Percentiles rank a stretch among this genome's conserved stretches.
Evolutionary conservation across 2,888 invertebrate genomes (phyloP).

Genomic region (Philopedon plagiatum): DNA sequence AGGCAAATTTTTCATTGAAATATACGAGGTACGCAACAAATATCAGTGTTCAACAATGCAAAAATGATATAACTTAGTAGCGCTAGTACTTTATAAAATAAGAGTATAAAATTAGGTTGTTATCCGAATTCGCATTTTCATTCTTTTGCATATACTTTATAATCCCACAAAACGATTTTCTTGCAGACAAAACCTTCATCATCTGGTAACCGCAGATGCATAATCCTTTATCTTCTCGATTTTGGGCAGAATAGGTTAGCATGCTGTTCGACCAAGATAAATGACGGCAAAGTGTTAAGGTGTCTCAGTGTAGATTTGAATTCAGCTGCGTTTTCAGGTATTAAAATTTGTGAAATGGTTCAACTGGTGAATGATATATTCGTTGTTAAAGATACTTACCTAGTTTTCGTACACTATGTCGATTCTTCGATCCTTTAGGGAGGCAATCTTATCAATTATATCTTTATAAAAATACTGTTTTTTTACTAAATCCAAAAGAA

Average conservation of each 20-base stretch:
- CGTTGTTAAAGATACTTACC: no score
- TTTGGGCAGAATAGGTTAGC: slow-evolving; percentile 18
- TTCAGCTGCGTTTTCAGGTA: not conserved
- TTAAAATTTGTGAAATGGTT: not conserved
- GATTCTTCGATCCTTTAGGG: no score
- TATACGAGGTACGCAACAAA: no score
- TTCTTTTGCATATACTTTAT: slow-evolving; percentile 8
- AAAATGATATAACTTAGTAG: no score
- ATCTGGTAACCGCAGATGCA: slow-evolving; percentile 25
- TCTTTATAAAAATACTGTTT: no score
- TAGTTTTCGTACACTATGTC: no score
- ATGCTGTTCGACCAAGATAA: slow-evolving; percentile 19
- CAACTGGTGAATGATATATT: not conserved
- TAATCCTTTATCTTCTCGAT: slow-evolving; percentile 31
- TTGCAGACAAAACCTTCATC: slow-evolving; percentile 23
- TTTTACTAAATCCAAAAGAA: no score
- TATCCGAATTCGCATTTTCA: not conserved
- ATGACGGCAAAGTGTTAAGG: slow-evolving; percentile 9
- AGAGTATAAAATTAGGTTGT: no score
- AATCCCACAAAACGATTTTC: slow-evolving; percentile 17
- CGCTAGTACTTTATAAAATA: no score
- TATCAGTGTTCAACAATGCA: no score
- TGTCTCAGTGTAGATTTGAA: slow-evolving; percentile 1
- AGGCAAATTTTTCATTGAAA: no score
- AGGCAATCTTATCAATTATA: no score